phyloP scores from a whole-genome alignment of 2,888 invertebrate species.

The Drosophila recens region DNA sequence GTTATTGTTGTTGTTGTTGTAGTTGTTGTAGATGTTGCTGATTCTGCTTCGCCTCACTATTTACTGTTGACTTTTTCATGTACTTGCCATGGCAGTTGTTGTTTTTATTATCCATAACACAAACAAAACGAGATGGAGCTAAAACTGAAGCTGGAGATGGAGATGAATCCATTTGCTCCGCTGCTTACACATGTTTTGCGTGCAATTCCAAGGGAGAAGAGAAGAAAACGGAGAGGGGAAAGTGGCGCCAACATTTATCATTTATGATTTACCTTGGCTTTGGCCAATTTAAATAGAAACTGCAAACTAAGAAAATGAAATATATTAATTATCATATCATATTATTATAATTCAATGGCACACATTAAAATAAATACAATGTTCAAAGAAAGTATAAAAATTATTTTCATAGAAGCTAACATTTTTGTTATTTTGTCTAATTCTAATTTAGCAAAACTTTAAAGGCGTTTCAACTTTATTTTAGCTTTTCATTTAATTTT shows the following conservation, averaged over 20 bases:
- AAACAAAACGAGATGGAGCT: constrained; percentile 60
- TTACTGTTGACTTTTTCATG: constrained; percentile 79
- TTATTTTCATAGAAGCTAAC: neutral
- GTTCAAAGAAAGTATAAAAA: no score
- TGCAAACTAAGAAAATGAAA: neutral
- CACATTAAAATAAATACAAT: no score
- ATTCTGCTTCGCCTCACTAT: constrained; percentile 59
- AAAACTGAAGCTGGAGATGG: constrained; percentile 16
- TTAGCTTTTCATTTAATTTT: no score
- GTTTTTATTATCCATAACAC: constrained; percentile 68
- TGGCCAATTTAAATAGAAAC: constrained; percentile 11
- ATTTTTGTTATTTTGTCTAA: neutral
- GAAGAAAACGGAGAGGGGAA: neutral
- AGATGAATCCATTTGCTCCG: constrained; percentile 35
- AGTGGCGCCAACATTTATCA: constrained; percentile 67
- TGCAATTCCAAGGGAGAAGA: constrained; percentile 4
- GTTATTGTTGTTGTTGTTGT: constrained; percentile 26
- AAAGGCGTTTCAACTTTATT: no score
- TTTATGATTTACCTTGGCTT: constrained; percentile 64
- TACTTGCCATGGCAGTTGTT: constrained; percentile 63
- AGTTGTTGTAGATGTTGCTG: constrained; percentile 34
- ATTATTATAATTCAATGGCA: no score
- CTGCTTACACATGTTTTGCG: constrained; percentile 70
- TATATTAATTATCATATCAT: no score
- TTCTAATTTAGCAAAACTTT: neutral